These are phyloP conservation scores for Seriola aureovittata DNA, from an alignment of 2,113 vertebrate genomes.

Conservation along the genomic window DNA sequence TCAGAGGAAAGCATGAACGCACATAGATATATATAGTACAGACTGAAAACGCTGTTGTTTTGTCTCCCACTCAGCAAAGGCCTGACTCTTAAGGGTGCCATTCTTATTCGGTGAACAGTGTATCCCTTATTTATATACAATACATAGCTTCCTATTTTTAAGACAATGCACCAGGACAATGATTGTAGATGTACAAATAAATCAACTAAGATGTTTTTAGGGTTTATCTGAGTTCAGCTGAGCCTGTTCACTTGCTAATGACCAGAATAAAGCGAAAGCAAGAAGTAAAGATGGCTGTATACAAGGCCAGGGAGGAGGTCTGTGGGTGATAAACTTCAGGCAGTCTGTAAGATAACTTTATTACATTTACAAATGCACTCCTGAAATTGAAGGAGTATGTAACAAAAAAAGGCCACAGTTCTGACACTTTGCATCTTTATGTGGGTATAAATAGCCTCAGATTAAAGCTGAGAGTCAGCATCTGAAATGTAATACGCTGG, in stretches of 20 bases:
- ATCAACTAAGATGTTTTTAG: neutral
- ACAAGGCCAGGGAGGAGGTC: too few species aligned
- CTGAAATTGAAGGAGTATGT: too few species aligned
- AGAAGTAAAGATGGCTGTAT: too few species aligned
- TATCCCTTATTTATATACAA: too few species aligned
- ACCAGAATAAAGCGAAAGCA: neutral
- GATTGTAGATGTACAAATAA: too few species aligned
- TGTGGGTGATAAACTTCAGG: neutral
- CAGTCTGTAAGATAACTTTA: too few species aligned
- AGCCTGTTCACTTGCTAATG: neutral
- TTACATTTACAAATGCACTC: too few species aligned
- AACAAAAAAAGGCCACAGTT: neutral
- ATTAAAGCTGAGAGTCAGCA: neutral
- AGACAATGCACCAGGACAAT: too few species aligned
- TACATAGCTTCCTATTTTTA: too few species aligned
- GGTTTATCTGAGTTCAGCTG: neutral
- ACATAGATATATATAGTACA: slow-evolving; percentile 15
- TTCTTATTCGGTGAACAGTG: neutral
- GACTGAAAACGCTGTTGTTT: neutral
- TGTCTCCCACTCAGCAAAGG: neutral
- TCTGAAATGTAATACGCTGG: neutral
- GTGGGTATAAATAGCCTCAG: neutral
- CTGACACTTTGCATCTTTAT: neutral
- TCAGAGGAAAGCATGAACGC: slow-evolving; percentile 14
- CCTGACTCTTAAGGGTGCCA: neutral